Percentiles rank a stretch among this genome's conserved stretches.
phyloP scores from a whole-genome alignment of 2,797 vertebrate genomes.

The Sebastiscus tertius region DNA sequence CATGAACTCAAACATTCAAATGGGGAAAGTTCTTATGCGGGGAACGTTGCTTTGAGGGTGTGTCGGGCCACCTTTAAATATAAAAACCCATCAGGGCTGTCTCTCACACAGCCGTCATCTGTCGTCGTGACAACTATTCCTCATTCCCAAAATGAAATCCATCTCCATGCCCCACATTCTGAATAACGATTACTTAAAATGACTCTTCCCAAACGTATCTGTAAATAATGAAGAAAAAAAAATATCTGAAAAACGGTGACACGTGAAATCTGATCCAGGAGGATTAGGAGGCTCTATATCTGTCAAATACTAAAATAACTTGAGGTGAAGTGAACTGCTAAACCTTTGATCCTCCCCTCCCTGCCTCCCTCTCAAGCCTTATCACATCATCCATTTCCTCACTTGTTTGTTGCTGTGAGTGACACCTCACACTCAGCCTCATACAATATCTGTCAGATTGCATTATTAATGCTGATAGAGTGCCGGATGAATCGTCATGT shows the following conservation, averaged over 20 bases:
- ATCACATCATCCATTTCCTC: conserved; percentile 49
- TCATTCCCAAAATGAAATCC: conserved; percentile 11
- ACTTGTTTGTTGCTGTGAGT: conserved; percentile 55
- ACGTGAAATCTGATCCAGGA: conserved; percentile 17
- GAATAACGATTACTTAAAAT: conserved; percentile 9
- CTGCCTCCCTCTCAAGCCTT: conserved; percentile 32
- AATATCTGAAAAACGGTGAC: conserved; percentile 18
- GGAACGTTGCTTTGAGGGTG: background rate
- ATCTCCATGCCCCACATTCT: background rate
- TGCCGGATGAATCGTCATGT: conserved; percentile 33
- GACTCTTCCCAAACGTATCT: conserved; percentile 10
- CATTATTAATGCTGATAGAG: conserved; percentile 57
- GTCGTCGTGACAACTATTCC: conserved; percentile 17
- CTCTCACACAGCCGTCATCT: conserved; percentile 29
- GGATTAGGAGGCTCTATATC: conserved; percentile 21
- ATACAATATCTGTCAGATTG: conserved; percentile 57
- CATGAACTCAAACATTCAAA: conserved; percentile 18
- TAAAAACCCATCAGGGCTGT: conserved; percentile 5
- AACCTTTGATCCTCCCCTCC: conserved; percentile 52
- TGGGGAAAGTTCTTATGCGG: conserved; percentile 1
- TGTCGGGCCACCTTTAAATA: conserved; percentile 29
- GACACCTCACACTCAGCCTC: conserved; percentile 37
- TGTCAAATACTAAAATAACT: conserved; percentile 55
- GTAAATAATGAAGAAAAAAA: background rate
- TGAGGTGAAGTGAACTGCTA: conserved; percentile 48